Conservation (phyloP, 2,113 vertebrate species). For the Cynopterus brachyotis region DNA sequence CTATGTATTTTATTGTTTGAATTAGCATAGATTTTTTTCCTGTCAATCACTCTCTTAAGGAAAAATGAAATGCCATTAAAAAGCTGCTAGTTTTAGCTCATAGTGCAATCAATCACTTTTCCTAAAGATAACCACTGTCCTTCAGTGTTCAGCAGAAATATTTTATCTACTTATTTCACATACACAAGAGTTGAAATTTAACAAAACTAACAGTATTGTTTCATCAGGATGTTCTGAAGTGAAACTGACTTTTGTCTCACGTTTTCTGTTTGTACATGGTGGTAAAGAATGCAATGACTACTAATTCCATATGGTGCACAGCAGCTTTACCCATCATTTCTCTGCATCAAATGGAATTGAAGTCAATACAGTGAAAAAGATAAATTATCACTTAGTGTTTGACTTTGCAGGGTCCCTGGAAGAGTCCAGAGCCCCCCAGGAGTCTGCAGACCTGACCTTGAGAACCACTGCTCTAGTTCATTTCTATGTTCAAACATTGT, state of each 20-base stretch:
- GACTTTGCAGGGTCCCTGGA: not conserved
- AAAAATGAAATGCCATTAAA: not conserved
- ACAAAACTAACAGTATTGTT: not conserved
- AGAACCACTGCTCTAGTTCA: not conserved
- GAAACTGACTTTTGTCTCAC: not conserved
- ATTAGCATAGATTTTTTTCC: not conserved
- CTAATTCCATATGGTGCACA: rapidly evolving
- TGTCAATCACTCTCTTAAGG: not conserved
- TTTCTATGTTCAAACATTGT: not conserved
- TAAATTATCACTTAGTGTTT: not conserved
- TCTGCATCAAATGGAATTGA: not conserved
- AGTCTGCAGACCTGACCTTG: not conserved
- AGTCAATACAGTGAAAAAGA: not conserved
- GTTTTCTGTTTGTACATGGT: no score
- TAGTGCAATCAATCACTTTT: not conserved
- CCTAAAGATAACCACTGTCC: not conserved
- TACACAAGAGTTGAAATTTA: not conserved
- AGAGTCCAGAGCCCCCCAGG: not conserved
- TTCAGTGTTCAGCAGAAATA: not conserved
- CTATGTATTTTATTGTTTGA: not conserved
- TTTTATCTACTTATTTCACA: not conserved
- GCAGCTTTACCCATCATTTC: no score
- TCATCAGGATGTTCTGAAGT: not conserved
- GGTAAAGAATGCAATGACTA: not conserved
- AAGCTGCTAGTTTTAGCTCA: not conserved